Percentiles rank a stretch among this genome's conserved stretches.
phyloP scores from a whole-genome alignment of 2,797 vertebrate genomes.

The Champsocephalus gunnari region DNA sequence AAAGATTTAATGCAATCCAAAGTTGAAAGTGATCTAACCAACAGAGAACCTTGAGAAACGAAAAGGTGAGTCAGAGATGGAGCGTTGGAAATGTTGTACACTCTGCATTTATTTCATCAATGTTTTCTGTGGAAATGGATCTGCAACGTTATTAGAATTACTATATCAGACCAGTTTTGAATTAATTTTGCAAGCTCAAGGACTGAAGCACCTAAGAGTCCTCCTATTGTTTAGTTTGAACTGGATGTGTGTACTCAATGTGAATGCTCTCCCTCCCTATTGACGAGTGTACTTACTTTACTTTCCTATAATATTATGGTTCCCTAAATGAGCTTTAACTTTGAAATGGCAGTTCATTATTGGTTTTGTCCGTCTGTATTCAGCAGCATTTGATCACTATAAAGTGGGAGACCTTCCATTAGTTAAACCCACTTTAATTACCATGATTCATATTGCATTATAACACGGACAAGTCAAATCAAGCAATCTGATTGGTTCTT shows the following conservation, averaged over 20 bases:
- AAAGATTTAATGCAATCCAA: background rate
- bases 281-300: background rate
- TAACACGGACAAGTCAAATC: too few relatives aligned
- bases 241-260: background rate
- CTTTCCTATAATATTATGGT: background rate
- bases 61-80: slow-evolving; percentile 5
- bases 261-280: background rate
- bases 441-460: background rate
- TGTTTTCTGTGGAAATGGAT: slow-evolving; percentile 7
- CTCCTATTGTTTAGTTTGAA: slow-evolving; percentile 1
- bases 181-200: slow-evolving; percentile 3
- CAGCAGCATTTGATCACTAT: background rate
- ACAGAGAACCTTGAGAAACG: background rate
- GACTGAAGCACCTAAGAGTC: background rate
- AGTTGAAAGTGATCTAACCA: background rate
- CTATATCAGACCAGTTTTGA: background rate
- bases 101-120: slow-evolving; percentile 6
- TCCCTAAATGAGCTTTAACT: background rate
- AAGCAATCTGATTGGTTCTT: too few relatives aligned
- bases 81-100: slow-evolving; percentile 9
- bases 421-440: background rate
- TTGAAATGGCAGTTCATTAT: background rate
- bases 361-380: background rate
- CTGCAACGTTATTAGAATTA: background rate
- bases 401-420: background rate